A percentile compares a stretch with the other conserved stretches of the same genome.
Conservation (phyloP, 2,113 vertebrate species). For the Narcine bancroftii region DNA sequence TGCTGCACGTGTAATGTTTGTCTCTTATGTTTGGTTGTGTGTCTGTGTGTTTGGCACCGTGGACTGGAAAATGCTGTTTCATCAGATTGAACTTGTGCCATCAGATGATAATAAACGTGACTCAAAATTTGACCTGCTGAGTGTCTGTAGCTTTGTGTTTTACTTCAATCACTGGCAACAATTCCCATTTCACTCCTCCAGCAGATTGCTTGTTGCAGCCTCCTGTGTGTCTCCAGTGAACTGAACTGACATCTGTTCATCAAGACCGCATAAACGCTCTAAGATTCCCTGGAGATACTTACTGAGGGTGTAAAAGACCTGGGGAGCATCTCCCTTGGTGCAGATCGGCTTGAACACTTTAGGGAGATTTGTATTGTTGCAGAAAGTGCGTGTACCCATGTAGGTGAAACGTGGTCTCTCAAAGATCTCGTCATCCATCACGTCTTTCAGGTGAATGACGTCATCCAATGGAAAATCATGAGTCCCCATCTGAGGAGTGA, state of each 20-base stretch:
- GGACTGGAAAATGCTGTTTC: too few species aligned
- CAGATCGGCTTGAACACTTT: neutral
- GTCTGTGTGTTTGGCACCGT: too few species aligned
- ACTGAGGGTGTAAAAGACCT: neutral
- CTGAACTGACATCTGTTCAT: neutral
- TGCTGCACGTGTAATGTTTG: too few species aligned
- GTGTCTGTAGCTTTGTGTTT: too few species aligned
- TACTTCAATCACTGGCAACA: too few species aligned
- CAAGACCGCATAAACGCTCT: neutral
- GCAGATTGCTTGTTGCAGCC: too few species aligned
- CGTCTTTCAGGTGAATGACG: neutral
- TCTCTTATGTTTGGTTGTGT: too few species aligned
- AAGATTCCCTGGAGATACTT: neutral
- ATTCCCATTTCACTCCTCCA: too few species aligned
- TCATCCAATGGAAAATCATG: neutral
- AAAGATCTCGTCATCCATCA: conserved; percentile 12
- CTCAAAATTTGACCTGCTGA: too few species aligned
- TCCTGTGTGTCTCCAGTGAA: too few species aligned
- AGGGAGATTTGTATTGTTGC: neutral
- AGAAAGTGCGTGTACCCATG: neutral
- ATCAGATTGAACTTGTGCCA: too few species aligned
- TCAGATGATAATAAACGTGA: too few species aligned
- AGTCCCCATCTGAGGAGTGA: neutral
- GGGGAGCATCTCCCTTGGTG: neutral
- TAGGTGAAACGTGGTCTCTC: conserved; percentile 11